Percentiles rank a stretch among this genome's conserved stretches.
phyloP scores from a whole-genome alignment of 2,888 invertebrate species.

The Norana najaformis region DNA sequence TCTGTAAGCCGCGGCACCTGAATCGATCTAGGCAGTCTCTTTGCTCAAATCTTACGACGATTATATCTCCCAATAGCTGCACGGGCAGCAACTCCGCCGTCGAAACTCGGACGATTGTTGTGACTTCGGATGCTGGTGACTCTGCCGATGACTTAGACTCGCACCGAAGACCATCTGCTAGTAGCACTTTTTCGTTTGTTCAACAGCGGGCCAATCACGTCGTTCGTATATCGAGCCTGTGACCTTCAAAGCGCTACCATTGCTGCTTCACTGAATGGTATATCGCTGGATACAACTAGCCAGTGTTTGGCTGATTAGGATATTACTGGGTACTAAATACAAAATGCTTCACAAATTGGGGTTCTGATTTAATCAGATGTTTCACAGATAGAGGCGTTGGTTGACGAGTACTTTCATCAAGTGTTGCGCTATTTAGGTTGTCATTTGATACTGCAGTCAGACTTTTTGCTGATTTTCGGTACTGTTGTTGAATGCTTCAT shows the following conservation, averaged over 20 bases:
- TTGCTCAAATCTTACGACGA: slow-evolving; percentile 23
- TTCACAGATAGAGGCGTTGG: background rate
- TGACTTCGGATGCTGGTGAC: slow-evolving; percentile 1
- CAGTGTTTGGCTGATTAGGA: background rate
- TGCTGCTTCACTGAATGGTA: background rate
- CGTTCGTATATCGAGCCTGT: slow-evolving; percentile 26
- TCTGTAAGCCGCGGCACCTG: background rate
- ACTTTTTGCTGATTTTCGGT: background rate
- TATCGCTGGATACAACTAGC: background rate
- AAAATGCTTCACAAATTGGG: background rate
- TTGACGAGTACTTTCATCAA: background rate
- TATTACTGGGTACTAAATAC: too few relatives aligned
- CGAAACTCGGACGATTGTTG: slow-evolving; percentile 23
- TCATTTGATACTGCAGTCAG: background rate
- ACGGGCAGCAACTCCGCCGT: slow-evolving; percentile 25
- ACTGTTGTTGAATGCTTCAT: background rate
- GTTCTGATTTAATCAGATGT: too few relatives aligned
- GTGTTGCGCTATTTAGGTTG: background rate
- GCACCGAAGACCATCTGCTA: background rate
- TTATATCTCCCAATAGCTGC: slow-evolving; percentile 18
- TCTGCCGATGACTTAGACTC: background rate
- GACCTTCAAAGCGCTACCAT: background rate
- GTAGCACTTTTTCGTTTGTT: slow-evolving; percentile 24
- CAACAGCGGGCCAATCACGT: slow-evolving; percentile 21
- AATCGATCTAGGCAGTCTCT: slow-evolving; percentile 18